Evolutionary conservation across 1,140 invertebrate genomes (phyloP), one percentile per base, ranked within the genome.

Genomic region (Sinella curviseta): DNA sequence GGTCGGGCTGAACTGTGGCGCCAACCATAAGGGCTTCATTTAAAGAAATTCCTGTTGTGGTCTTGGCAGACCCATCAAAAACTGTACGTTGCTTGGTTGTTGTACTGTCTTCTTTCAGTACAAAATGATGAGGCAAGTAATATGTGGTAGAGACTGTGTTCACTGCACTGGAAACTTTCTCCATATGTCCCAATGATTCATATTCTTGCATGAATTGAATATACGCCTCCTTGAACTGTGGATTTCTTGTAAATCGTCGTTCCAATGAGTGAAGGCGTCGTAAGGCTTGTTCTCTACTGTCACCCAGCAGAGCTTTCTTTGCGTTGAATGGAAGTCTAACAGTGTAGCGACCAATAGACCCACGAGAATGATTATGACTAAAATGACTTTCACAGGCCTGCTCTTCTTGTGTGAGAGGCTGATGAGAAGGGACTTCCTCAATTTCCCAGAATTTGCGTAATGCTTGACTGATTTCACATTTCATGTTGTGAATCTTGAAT

Each of bases 1-100:
- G 57, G 76, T 89, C 86, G 74, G 74, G 85, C 80, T 88, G 87
- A 0, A 89, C 65, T 77, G 85, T 85, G 12, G 88, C 86, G 16
- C 85, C 85, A 16, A 79, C 60, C 0, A 84, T 33, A 12, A 86
- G 67, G 20, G 36, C 24, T 14, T 83, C 74, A 67, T 86, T 86
- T 8, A 86, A 60, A 1, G 84, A 85, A n/a, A 77, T 78, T 33
- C 84, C 84, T 14, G 48, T 70, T 26, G 35, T 48, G 14, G 77
- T 74, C 1, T 30, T 20, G 0, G 73, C 54, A 0, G 77, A 85
- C 2, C 76, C 84, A 76, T 86, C 83, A 67, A 85, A 86, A 0
- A 86, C 85, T 0, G 83, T 70, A 0, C 85, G 76, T 0, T 84
- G 0, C 70, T 84, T 84, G 26, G 84, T 85, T 0, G 82, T 83